A percentile compares a stretch with the other conserved stretches of the same genome.
These are phyloP conservation scores for Cyclargus thomasi DNA, from an alignment of 1,140 invertebrate species.

Conservation along the genomic window DNA sequence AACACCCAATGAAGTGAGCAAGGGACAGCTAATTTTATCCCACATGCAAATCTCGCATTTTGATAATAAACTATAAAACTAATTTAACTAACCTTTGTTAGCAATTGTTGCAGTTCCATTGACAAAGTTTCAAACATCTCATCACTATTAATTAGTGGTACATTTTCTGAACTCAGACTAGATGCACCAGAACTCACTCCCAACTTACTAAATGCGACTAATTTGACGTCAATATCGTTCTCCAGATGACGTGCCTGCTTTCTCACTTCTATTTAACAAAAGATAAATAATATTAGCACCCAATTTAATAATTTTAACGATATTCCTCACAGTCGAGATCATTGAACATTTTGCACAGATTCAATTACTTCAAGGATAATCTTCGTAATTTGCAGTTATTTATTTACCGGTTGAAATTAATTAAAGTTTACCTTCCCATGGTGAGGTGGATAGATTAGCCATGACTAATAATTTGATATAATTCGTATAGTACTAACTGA, in stretches of 20 bases:
- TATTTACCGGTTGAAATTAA: not conserved
- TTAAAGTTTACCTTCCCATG: constrained; percentile 60
- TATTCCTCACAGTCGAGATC: not conserved
- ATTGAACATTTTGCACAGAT: not conserved
- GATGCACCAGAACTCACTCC: constrained; percentile 80
- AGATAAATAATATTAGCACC: constrained; percentile 20
- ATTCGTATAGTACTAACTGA: no score
- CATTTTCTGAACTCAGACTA: constrained; percentile 79
- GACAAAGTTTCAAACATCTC: constrained; percentile 95
- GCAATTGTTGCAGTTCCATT: constrained; percentile 91
- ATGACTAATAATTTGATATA: constrained; percentile 23
- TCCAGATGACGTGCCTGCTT: constrained; percentile 95
- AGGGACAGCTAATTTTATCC: not conserved
- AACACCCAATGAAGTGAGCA: no score
- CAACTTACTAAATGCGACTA: constrained; percentile 96
- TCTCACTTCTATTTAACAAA: constrained; percentile 83
- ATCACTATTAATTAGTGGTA: constrained; percentile 89
- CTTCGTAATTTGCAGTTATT: not conserved
- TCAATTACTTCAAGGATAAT: not conserved
- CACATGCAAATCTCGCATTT: not conserved
- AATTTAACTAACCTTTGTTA: constrained; percentile 81
- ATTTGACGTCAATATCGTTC: constrained; percentile 97
- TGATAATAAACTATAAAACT: not conserved
- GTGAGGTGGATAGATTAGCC: constrained; percentile 41
- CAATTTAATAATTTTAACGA: constrained; percentile 1